Evolutionary conservation across 2,888 invertebrate genomes (phyloP), one percentile per base, ranked within the genome.

Genomic region (Pterostichus madidus): DNA sequence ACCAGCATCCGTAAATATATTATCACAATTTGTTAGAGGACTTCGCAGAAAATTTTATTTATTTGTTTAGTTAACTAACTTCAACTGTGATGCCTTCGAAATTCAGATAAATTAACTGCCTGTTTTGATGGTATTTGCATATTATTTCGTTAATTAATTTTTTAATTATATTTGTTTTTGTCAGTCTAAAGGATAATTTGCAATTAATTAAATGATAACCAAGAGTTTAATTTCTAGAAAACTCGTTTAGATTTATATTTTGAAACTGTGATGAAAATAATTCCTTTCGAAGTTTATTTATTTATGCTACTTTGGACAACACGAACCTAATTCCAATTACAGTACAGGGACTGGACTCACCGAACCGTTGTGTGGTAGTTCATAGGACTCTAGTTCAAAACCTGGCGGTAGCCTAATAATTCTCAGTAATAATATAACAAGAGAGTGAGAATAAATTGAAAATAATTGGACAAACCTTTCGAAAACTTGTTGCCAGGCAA

Each of bases 1-100:
- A 59, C 59, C 59, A 11, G 59, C 59, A 59, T 56, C 56, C 56
- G 56, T 56, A 56, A 56, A 56, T 56, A 56, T 56, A 56, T 56
- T 56, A 56, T 59, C 59, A 59, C 24, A 59, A 24, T 24, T 24
- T 59, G 24, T 3, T 24, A 24, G 3, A 24, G 24, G 24, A 59
- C 59, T 59, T 24, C 11, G 17, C 17, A 11, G 24, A 8, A 24
- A 17, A 59, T 59, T 59, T 59, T 59, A 59, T 24, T 59, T 24
- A 59, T 59, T 24, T 59, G 59, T 31, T 15, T 24, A 39, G 39
- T 39, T 8, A 39, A 7, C 39, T 5, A 39, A 39, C 39, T 39
- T 39, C 8, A 11, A 24, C 59, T 59, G 24, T 59, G 59, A 59
- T 24, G 7, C 39, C 5, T 39, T 59, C 31, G 8, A 53, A 15